Evolutionary conservation across 1,140 invertebrate genomes (phyloP).

Genomic region (Venturia canescens): DNA sequence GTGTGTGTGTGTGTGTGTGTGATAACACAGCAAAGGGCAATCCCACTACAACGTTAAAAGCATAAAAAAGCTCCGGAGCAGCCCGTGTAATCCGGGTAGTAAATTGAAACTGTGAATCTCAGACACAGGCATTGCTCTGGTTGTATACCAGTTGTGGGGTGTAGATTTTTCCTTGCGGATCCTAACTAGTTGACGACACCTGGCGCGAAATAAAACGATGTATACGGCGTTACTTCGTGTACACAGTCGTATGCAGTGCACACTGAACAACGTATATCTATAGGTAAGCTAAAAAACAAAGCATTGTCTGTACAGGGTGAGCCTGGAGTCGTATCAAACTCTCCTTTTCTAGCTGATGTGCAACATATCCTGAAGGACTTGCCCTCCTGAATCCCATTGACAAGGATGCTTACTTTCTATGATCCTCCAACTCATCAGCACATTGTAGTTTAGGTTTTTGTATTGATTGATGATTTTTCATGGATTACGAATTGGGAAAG

Average conservation of each 20-base stretch:
- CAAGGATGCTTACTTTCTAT: too few relatives aligned
- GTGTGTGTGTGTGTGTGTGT: background rate
- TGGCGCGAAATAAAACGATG: constrained; percentile 32
- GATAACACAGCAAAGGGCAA: background rate
- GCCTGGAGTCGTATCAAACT: too few relatives aligned
- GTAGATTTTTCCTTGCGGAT: constrained; percentile 10
- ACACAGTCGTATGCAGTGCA: background rate
- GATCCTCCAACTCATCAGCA: too few relatives aligned
- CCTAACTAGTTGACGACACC: constrained; percentile 30
- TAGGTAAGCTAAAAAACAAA: background rate
- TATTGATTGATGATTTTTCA: too few relatives aligned
- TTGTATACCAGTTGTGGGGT: background rate
- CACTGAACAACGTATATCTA: background rate
- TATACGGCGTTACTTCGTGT: constrained; percentile 1
- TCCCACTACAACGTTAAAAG: background rate
- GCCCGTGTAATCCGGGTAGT: background rate
- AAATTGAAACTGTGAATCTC: background rate
- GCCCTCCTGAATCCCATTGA: too few relatives aligned
- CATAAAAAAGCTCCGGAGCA: background rate
- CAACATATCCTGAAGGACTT: too few relatives aligned
- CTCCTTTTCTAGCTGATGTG: too few relatives aligned
- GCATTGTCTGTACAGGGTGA: background rate
- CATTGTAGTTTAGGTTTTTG: too few relatives aligned
- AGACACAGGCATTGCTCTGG: background rate
- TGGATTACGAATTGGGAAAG: too few relatives aligned